Conservation (phyloP, 2,888 invertebrate genomes). For the Drepana falcataria region DNA sequence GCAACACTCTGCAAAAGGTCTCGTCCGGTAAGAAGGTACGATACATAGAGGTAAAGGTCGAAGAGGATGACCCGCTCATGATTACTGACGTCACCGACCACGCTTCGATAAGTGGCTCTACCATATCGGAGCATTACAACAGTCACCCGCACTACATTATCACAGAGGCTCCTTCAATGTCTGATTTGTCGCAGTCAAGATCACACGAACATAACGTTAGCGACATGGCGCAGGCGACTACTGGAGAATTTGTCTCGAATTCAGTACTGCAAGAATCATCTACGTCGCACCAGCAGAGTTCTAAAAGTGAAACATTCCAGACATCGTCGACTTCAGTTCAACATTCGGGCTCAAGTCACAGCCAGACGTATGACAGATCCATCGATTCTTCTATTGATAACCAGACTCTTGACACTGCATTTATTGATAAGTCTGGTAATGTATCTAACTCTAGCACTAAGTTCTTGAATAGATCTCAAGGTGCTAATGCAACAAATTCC, state of each 20-base stretch:
- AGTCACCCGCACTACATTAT: conserved; percentile 76
- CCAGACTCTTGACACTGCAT: conserved; percentile 66
- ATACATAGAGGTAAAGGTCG: conserved; percentile 75
- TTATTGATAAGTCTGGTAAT: conserved; percentile 53
- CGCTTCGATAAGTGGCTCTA: conserved; percentile 68
- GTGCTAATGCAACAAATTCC: conserved; percentile 56
- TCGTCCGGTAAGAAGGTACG: conserved; percentile 72
- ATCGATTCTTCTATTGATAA: conserved; percentile 54
- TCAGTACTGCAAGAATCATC: conserved; percentile 61
- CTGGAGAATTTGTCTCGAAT: conserved; percentile 65
- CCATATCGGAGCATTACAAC: conserved; percentile 70
- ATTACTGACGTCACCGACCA: conserved; percentile 73
- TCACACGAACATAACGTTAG: conserved; percentile 56
- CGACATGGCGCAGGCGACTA: conserved; percentile 65
- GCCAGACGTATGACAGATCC: conserved; percentile 59
- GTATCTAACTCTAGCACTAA: conserved; percentile 36
- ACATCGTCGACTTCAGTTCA: conserved; percentile 63
- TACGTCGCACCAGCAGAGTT: conserved; percentile 60
- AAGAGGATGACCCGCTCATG: conserved; percentile 75
- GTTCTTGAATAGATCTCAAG: conserved; percentile 50
- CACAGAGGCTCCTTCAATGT: conserved; percentile 71
- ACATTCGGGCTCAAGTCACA: conserved; percentile 58
- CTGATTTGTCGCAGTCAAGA: conserved; percentile 65
- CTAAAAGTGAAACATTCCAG: conserved; percentile 64
- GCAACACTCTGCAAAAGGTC: conserved; percentile 64